Percentiles rank a stretch among this genome's conserved stretches.
phyloP scores from a whole-genome alignment of 1,140 invertebrate species.

The Ylistrum balloti region DNA sequence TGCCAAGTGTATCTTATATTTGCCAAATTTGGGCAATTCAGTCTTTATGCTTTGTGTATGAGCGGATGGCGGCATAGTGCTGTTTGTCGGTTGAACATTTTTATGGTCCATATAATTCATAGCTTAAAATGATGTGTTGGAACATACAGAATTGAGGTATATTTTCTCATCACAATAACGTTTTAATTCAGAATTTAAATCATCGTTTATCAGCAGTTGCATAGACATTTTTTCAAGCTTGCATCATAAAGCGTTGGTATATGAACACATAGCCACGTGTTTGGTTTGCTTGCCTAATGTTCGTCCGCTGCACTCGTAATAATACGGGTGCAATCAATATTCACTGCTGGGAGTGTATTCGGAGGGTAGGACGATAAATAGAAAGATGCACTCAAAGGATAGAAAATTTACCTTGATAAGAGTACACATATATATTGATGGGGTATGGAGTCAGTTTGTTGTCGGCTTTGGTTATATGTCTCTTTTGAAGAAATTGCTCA shows the following conservation, averaged over 20 bases:
- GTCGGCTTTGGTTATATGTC: neutral
- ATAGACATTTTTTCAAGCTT: neutral
- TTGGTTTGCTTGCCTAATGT: neutral
- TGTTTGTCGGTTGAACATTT: neutral
- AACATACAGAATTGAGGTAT: neutral
- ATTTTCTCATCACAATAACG: neutral
- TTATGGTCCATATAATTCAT: neutral
- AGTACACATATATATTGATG: neutral
- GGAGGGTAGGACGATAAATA: neutral
- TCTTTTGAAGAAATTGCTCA: neutral
- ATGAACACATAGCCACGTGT: conserved; percentile 25
- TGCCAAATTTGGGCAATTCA: neutral
- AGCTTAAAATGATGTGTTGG: neutral
- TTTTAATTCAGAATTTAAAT: too few species aligned
- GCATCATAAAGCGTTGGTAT: neutral
- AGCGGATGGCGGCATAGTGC: neutral
- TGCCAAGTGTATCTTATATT: neutral
- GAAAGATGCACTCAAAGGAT: neutral
- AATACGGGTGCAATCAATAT: conserved; percentile 26
- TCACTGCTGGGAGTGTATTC: neutral
- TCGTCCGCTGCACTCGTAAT: neutral
- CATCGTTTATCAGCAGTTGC: neutral
- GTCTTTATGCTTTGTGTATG: neutral
- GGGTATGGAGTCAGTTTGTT: neutral
- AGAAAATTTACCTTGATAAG: conserved; percentile 1